phyloP scores from a whole-genome alignment of 2,113 vertebrate genomes.

The Hydrolagus affinis region DNA sequence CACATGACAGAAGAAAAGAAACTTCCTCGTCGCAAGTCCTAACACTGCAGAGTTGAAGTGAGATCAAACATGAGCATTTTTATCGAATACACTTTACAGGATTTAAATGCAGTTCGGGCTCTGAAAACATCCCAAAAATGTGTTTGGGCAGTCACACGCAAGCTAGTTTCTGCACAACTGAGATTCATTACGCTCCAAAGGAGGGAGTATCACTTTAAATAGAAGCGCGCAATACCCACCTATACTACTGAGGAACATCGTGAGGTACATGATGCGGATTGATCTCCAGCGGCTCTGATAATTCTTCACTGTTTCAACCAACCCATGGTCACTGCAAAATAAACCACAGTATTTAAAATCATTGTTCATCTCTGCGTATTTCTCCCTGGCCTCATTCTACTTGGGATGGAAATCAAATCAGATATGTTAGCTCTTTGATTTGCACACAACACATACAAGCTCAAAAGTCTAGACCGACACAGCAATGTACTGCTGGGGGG shows the following conservation, averaged over 20 bases:
- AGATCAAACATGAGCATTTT: neutral
- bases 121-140: neutral
- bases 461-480: no score
- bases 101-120: neutral
- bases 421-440: no score
- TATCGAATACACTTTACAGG: neutral
- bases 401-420: no score
- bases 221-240: slow-evolving; percentile 59
- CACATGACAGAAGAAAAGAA: neutral
- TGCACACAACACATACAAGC: no score
- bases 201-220: neutral
- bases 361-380: neutral
- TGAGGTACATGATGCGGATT: slow-evolving; percentile 87
- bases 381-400: no score
- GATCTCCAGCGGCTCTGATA: slow-evolving; percentile 80
- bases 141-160: neutral
- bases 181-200: neutral
- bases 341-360: slow-evolving; percentile 3
- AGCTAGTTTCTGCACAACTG: neutral
- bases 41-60: neutral
- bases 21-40: neutral
- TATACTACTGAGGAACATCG: slow-evolving; percentile 95
- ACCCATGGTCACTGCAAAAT: slow-evolving; percentile 48
- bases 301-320: slow-evolving; percentile 55
- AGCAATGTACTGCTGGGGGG: no score